Conservation (phyloP, 2,113 vertebrate genomes). For the Rafetus swinhoei region DNA sequence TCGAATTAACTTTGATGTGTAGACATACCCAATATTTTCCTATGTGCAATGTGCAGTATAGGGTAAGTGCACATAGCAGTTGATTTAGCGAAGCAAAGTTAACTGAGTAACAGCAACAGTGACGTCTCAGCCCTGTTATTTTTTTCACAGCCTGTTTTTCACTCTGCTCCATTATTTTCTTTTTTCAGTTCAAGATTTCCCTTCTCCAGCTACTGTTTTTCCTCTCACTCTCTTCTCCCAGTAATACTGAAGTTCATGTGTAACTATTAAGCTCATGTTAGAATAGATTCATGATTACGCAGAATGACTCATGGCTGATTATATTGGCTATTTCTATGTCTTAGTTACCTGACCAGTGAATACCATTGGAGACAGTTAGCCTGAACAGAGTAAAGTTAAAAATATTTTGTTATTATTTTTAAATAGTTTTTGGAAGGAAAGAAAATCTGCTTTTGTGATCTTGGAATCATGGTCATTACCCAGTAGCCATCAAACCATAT, state of each 20-base stretch:
- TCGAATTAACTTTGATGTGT: too few species aligned
- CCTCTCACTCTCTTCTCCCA: not conserved
- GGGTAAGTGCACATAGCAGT: not conserved
- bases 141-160: not conserved
- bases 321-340: slow-evolving; percentile 34
- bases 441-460: slow-evolving; percentile 1
- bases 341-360: slow-evolving; percentile 43
- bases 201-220: not conserved
- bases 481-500: not conserved
- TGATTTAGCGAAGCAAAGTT: not conserved
- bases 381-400: slow-evolving; percentile 37
- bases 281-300: slow-evolving; percentile 4
- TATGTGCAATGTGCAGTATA: too few species aligned
- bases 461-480: not conserved
- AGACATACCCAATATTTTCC: too few species aligned
- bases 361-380: not conserved
- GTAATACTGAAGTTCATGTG: not conserved
- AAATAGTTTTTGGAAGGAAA: slow-evolving; percentile 8
- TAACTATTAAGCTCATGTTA: not conserved
- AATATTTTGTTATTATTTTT: not conserved
- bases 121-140: not conserved
- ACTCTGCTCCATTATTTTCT: not conserved
- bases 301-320: slow-evolving; percentile 34
- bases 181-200: not conserved
- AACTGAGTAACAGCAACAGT: not conserved